These are phyloP conservation scores for Spinibarbus caldwelli DNA, from an alignment of 2,797 vertebrate genomes.

Conservation along the genomic window DNA sequence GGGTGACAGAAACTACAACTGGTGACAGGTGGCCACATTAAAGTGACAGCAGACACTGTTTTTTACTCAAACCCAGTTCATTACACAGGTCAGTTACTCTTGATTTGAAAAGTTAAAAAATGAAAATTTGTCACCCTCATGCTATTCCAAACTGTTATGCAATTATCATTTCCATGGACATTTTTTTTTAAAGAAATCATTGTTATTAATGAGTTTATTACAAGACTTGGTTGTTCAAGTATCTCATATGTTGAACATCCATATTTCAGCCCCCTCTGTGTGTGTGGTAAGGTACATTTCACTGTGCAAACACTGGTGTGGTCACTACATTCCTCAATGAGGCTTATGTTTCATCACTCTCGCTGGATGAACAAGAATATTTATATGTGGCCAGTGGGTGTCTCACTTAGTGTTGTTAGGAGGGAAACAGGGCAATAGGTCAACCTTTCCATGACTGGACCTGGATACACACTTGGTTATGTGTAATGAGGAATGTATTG, in stretches of 20 bases:
- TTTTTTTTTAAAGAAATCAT: not conserved
- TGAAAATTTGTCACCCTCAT: not conserved
- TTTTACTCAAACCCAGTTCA: not conserved
- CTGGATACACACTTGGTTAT: constrained; percentile 47
- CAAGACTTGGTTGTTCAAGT: constrained; percentile 3
- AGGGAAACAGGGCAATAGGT: constrained; percentile 61
- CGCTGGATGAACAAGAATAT: constrained; percentile 47
- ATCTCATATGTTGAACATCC: not conserved
- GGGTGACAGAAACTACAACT: constrained; percentile 14
- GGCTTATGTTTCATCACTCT: constrained; percentile 67
- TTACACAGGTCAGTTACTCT: not conserved
- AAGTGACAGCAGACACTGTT: constrained; percentile 12
- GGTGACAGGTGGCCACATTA: constrained; percentile 44
- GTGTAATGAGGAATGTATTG: constrained; percentile 63
- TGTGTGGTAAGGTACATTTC: constrained; percentile 62
- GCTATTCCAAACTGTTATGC: not conserved
- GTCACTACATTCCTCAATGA: constrained; percentile 68
- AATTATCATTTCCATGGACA: not conserved
- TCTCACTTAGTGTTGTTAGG: constrained; percentile 27
- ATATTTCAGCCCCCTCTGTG: constrained; percentile 29
- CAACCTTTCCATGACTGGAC: constrained; percentile 61
- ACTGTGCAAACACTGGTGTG: constrained; percentile 57
- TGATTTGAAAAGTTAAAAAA: not conserved
- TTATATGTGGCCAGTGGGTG: constrained; percentile 50
- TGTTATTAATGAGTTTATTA: not conserved